Base-by-base conservation (phyloP, 2,113 vertebrate species). In the Ceyx margarethae region DNA sequence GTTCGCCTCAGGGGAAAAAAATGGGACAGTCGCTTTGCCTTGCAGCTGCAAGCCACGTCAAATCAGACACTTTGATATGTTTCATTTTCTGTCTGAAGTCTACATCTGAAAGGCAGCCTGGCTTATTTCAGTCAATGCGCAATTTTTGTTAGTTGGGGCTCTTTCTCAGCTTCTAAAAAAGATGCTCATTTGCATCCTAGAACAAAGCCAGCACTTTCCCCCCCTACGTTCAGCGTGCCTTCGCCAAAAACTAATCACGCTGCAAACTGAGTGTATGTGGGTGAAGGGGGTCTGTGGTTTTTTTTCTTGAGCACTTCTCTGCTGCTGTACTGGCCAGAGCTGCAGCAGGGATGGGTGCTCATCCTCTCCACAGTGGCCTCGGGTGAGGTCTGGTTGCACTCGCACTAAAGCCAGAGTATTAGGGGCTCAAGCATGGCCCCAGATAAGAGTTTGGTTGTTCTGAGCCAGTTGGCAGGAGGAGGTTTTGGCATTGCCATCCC, bases 21-120 rank as follows among this genome's bases (percentile, higher is more conserved):
- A 95, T 92, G 88, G 95, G 91, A 94, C 90, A 94, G 92, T 96
- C 60, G 48, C 92, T 94, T 92, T 93, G 93, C 96, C 89, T 94
- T 96, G 92, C 94, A 95, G 92, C 96, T 95, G 92, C 94, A 96
- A 94, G 80, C 94, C 93, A 94, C 87, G 91, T 95, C 93, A 96
- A 96, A 96, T 95, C 92, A 90, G 93, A 91, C 91, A 94, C 92
- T 94, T 90, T 92, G 92, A 96, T 95, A 95, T 66, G 92, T 95
- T 97, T 95, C 96, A 96, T 96, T 95, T 96, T 96, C 94, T 86
- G 85, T 95, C 95, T 95, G 96, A 97, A 95, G 96, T 73, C 92
- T 87, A 87, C 93, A 91, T 95, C 94, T 94, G 90, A 96, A 96
- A 96, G 62, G 92, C 95, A 95, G 94, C 91, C 82, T 69, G 77